phyloP scores from a whole-genome alignment of 1,140 invertebrate genomes.

The Musca domestica region DNA sequence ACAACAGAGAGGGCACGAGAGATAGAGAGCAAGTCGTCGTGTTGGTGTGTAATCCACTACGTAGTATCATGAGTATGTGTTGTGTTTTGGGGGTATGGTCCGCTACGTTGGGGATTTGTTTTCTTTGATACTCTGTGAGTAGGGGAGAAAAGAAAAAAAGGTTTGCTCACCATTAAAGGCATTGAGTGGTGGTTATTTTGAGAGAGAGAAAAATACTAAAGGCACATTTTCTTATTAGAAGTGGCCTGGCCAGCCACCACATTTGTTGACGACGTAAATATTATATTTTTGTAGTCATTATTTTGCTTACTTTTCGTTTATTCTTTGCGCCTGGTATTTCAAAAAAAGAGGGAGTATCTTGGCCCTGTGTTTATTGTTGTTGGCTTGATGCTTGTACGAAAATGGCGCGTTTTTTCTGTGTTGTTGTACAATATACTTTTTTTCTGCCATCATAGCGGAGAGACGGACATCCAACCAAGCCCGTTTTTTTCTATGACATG shows the following conservation, averaged over 20 bases:
- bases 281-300: slow-evolving; percentile 2
- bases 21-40: too few relatives aligned
- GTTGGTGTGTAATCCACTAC: too few relatives aligned
- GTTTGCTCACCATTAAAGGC: background rate
- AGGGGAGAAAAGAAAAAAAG: too few relatives aligned
- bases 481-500: background rate
- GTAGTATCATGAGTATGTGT: too few relatives aligned
- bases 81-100: too few relatives aligned
- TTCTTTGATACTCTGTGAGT: too few relatives aligned
- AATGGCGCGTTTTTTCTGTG: background rate
- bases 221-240: background rate
- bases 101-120: too few relatives aligned
- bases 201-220: too few relatives aligned
- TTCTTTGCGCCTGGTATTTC: slow-evolving; percentile 7
- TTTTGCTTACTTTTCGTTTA: background rate
- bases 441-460: background rate
- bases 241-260: too few relatives aligned
- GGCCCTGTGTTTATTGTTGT: background rate
- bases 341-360: slow-evolving; percentile 12
- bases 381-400: background rate
- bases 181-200: background rate
- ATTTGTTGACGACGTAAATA: background rate
- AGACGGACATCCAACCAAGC: background rate
- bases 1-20: too few relatives aligned
- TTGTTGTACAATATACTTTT: background rate